Conservation (phyloP, 1,140 invertebrate genomes). For the Cydia splendana region DNA sequence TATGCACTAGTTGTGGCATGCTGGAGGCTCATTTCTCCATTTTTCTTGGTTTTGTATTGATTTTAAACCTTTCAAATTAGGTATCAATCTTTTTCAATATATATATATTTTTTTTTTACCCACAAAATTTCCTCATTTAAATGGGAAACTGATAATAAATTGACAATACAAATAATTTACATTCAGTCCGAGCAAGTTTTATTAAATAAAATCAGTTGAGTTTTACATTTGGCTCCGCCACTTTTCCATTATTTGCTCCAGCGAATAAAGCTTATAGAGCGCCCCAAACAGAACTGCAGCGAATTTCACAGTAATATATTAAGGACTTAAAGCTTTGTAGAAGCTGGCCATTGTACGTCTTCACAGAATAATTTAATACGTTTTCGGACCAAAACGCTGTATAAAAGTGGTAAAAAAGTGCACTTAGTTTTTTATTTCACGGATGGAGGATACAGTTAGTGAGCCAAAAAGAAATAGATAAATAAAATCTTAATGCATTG, state of each 20-base stretch:
- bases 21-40: no score
- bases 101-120: no score
- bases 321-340: conserved; percentile 23
- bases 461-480: background rate
- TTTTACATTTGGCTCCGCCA: background rate
- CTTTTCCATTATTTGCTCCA: conserved; percentile 19
- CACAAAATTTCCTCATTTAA: no score
- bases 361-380: conserved; percentile 12
- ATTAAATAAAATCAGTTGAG: conserved; percentile 9
- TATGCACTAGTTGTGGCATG: no score
- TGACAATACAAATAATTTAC: no score
- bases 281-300: background rate
- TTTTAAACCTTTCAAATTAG: no score
- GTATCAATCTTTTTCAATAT: no score
- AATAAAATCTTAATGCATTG: conserved; percentile 11
- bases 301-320: conserved; percentile 30
- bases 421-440: background rate
- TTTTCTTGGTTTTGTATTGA: no score
- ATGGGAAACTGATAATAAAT: no score
- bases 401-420: background rate
- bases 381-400: background rate
- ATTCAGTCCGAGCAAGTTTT: background rate
- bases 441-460: background rate
- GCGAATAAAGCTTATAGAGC: conserved; percentile 21
- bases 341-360: conserved; percentile 30